Evolutionary conservation across 2,888 invertebrate genomes (phyloP), one percentile per base, ranked within the genome.

Genomic region (Catocala sponsa): DNA sequence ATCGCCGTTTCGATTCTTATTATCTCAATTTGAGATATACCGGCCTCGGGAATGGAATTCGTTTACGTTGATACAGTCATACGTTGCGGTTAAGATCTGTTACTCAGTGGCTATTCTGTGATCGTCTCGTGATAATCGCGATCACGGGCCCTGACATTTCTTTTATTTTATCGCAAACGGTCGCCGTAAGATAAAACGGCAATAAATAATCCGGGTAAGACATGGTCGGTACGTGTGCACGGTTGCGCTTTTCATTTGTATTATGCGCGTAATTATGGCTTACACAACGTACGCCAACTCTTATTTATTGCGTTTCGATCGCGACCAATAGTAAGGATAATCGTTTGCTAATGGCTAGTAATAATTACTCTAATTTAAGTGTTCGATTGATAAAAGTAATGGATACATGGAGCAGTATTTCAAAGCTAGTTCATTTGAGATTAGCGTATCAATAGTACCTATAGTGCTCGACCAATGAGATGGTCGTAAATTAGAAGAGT

Each of bases 81-180:
- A 56, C 58, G 33, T 68, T 53, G 68, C 68, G 67, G 71, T 70
- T 74, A 67, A 71, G 74, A 72, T 76, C 68, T 79, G 80, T 79
- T 81, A 79, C 81, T 78, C 78, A 74, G 86, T 75, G 84, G 86
- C 85, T 87, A 88, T 87, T 85, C 90, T 87, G 85, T 88, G 92
- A 91, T 91, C 87, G 88, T 85, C 84, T 84, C 82, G 86, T 86
- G 92, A 92, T 93, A 92, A 92, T 91, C 92, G 88, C 90, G 91
- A 92, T 91, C 91, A 88, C 87, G 87, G 88, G 83, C 78, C 79
- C 87, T 88, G 92, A 91, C 89, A 89, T 91, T 92, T 92, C 90
- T 92, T 92, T 92, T 92, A 91, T 92, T 92, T 92, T 91, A 92
- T 92, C 91, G 84, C 87, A 82, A 85, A 88, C 88, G 87, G 89